phyloP scores from a whole-genome alignment of 1,140 invertebrate genomes.

The Saccostrea echinata region DNA sequence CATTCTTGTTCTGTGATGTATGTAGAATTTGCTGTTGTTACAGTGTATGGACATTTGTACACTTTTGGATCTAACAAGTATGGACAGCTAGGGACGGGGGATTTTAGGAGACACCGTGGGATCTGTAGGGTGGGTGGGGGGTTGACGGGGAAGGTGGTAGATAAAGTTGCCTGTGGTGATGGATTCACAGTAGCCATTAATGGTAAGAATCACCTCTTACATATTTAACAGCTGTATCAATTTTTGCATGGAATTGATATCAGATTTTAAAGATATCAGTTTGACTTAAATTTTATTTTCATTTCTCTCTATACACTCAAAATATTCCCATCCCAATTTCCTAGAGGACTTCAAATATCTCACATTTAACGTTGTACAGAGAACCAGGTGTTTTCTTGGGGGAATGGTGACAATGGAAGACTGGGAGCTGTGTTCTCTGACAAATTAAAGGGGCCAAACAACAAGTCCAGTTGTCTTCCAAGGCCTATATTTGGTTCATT shows the following conservation, averaged over 20 bases:
- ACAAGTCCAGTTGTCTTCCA: conserved; percentile 70
- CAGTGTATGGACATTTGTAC: conserved; percentile 84
- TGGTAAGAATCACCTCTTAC: conserved; percentile 53
- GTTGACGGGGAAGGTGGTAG: conserved; percentile 75
- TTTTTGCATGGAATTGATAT: no score
- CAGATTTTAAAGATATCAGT: no score
- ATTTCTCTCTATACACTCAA: no score
- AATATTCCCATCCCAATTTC: no score
- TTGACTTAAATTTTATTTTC: no score
- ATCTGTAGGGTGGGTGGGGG: conserved; percentile 82
- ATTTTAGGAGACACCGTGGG: conserved; percentile 80
- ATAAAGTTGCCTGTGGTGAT: conserved; percentile 83
- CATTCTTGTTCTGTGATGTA: no score
- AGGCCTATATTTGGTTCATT: conserved; percentile 79
- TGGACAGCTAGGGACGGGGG: conserved; percentile 84
- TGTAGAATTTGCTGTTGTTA: conserved; percentile 44
- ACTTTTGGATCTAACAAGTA: conserved; percentile 86
- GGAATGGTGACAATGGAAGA: conserved; percentile 77
- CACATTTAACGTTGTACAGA: conserved; percentile 64
- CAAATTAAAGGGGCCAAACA: conserved; percentile 68
- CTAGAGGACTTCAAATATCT: neutral
- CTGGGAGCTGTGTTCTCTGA: conserved; percentile 73
- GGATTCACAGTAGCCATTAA: conserved; percentile 86
- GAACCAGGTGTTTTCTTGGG: conserved; percentile 79
- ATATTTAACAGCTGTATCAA: no score